Percentiles rank a stretch among this genome's conserved stretches.
Evolutionary conservation across 1,140 invertebrate species (phyloP).

Genomic region (Ooceraea biroi): DNA sequence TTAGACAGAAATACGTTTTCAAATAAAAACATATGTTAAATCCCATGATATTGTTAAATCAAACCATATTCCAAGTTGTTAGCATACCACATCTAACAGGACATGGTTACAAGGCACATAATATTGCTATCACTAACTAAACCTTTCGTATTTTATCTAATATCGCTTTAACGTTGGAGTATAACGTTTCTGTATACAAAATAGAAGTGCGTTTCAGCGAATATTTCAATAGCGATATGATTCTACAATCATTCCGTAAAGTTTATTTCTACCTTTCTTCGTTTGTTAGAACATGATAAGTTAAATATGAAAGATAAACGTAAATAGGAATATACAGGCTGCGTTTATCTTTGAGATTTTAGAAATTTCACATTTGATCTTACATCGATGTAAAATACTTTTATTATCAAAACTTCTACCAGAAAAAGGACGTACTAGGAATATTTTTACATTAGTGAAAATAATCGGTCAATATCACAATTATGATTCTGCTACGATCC

Average conservation of each 20-base stretch:
- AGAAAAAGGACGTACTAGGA: slow-evolving; percentile 12
- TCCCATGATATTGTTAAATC: slow-evolving; percentile 55
- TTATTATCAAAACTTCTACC: neutral
- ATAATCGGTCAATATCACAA: slow-evolving; percentile 69
- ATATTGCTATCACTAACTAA: slow-evolving; percentile 24
- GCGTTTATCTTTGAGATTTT: slow-evolving; percentile 14
- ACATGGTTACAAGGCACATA: slow-evolving; percentile 70
- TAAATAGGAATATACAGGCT: neutral
- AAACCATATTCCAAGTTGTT: slow-evolving; percentile 79
- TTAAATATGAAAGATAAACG: slow-evolving; percentile 4
- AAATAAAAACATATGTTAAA: slow-evolving; percentile 76
- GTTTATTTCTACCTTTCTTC: neutral
- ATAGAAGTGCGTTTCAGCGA: neutral
- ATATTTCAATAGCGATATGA: slow-evolving; percentile 17
- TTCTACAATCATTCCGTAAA: slow-evolving; percentile 19
- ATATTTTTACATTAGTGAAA: slow-evolving; percentile 42
- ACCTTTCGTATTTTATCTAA: slow-evolving; percentile 24
- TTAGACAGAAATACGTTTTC: slow-evolving; percentile 73
- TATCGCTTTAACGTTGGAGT: slow-evolving; percentile 13
- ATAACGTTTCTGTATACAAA: slow-evolving; percentile 18
- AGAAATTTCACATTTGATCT: neutral
- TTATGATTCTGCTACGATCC: slow-evolving; percentile 11
- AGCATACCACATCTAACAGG: slow-evolving; percentile 79
- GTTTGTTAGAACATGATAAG: slow-evolving; percentile 7
- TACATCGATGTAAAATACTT: slow-evolving; percentile 4